These are phyloP conservation scores for Mesoclemmys tuberculata DNA, from an alignment of 2,113 vertebrate genomes.

Conservation along the genomic window DNA sequence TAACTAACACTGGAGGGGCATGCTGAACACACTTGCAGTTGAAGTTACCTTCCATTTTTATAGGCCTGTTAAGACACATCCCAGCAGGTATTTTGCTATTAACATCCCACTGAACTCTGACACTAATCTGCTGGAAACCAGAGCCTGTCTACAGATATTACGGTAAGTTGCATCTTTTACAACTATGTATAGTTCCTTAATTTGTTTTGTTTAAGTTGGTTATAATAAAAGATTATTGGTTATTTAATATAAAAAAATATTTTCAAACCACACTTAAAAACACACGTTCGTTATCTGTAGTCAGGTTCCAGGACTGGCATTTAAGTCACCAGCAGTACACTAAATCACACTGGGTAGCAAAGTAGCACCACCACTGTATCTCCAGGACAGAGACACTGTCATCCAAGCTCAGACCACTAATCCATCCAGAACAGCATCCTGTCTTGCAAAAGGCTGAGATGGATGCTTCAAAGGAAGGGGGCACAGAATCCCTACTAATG, in stretches of 20 bases:
- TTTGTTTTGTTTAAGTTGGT: accelerated
- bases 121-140: background rate
- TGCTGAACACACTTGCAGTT: accelerated
- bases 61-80: background rate
- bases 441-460: background rate
- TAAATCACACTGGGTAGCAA: background rate
- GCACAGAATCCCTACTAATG: background rate
- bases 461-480: background rate
- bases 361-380: background rate
- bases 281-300: background rate
- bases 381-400: background rate
- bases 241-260: background rate
- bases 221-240: background rate
- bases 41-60: background rate
- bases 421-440: background rate
- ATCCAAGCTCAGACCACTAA: background rate
- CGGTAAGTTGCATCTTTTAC: background rate
- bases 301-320: background rate
- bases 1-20: background rate
- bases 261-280: background rate
- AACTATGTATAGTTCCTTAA: background rate
- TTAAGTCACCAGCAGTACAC: background rate
- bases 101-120: slow-evolving; percentile 33
- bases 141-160: background rate
- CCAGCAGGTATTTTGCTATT: background rate